Conservation (phyloP, 2,888 invertebrate species). For the Hartigia nigra region DNA sequence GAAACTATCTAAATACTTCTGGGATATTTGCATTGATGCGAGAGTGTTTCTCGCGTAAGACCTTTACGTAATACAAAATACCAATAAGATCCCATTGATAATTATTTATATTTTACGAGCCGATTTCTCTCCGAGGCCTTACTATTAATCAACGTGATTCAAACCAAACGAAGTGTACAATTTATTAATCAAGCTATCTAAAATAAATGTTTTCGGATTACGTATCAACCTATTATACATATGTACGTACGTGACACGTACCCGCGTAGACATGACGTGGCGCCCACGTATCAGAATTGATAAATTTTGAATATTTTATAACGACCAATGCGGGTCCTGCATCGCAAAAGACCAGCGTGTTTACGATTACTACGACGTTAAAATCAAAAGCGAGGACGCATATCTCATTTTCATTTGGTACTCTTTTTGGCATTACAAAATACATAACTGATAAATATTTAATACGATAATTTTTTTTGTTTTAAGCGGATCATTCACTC, state of each 20-base stretch:
- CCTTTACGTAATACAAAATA: background rate
- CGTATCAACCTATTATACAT: background rate
- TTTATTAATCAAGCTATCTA: background rate
- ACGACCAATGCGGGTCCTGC: conserved; percentile 40
- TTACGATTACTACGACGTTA: background rate
- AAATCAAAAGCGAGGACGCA: background rate
- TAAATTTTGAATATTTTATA: conserved; percentile 56
- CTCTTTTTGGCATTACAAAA: no score
- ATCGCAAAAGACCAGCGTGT: background rate
- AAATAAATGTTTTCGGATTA: background rate
- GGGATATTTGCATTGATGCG: background rate
- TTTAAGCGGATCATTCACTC: background rate
- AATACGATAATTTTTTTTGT: background rate
- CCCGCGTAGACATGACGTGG: background rate
- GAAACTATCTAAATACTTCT: background rate
- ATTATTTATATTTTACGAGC: background rate
- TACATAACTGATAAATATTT: no score
- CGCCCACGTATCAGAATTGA: conserved; percentile 26
- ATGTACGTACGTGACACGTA: background rate
- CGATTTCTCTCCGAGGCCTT: background rate
- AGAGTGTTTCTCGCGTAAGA: background rate
- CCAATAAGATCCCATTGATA: background rate
- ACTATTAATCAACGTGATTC: background rate
- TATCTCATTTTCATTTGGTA: no score
- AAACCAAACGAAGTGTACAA: background rate